These are phyloP conservation scores for Lepidurus packardi DNA, from an alignment of 1,140 invertebrate species.

Conservation along the genomic window DNA sequence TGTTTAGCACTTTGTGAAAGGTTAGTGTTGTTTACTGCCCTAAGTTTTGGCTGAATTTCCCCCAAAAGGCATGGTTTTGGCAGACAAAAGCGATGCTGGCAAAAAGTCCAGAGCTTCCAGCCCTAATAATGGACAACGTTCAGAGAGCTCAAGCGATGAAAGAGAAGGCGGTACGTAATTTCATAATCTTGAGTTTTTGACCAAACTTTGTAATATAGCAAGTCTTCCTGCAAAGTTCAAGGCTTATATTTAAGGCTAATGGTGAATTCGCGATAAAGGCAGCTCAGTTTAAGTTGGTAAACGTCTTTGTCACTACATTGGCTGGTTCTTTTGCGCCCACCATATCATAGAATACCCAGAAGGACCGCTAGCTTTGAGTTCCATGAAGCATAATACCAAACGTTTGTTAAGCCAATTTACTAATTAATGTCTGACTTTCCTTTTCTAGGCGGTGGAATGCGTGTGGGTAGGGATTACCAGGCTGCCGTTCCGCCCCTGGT, in stretches of 20 bases:
- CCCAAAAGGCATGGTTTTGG: not conserved
- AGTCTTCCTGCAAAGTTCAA: no score
- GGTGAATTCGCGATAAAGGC: no score
- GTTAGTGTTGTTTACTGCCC: not conserved
- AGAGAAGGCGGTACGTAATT: conserved; percentile 35
- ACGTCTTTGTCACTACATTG: no score
- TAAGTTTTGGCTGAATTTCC: not conserved
- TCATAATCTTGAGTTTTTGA: not conserved
- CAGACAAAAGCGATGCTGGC: conserved; percentile 20
- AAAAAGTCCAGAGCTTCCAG: conserved; percentile 5
- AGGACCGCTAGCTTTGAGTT: no score
- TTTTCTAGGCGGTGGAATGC: conserved; percentile 74
- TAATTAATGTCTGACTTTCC: conserved; percentile 33
- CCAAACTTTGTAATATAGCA: no score
- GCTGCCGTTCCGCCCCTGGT: conserved; percentile 75
- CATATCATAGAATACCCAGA: no score
- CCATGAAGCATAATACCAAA: no score
- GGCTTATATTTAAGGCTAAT: no score
- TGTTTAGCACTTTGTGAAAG: not conserved
- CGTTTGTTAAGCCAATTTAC: no score
- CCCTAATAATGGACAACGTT: conserved; percentile 15
- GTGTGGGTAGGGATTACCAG: conserved; percentile 89
- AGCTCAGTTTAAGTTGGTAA: no score
- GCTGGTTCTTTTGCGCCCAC: no score
- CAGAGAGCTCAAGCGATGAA: conserved; percentile 26